These are phyloP conservation scores for Ormyrus nitidulus DNA, from an alignment of 2,888 invertebrate genomes.

Conservation along the genomic window DNA sequence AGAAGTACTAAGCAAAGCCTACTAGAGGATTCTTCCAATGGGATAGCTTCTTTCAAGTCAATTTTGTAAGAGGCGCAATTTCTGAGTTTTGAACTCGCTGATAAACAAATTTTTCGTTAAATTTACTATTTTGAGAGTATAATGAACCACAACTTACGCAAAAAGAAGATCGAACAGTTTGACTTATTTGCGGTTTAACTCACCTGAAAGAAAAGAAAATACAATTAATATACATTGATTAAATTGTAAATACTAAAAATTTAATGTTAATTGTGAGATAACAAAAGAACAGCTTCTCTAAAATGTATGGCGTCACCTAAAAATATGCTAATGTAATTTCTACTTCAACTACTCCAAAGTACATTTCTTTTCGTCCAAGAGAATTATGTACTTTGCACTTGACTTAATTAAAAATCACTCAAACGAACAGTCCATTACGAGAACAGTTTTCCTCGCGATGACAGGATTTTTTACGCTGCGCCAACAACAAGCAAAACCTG, in stretches of 20 bases:
- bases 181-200: constrained; percentile 10
- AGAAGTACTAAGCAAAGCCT: too few species aligned
- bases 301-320: too few species aligned
- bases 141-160: not conserved
- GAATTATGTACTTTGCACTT: not conserved
- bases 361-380: too few species aligned
- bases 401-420: constrained; percentile 21
- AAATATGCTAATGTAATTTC: too few species aligned
- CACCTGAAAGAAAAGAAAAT: constrained; percentile 33
- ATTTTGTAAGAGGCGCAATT: not conserved
- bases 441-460: constrained; percentile 1
- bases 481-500: constrained; percentile 13
- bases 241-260: not conserved
- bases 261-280: not conserved
- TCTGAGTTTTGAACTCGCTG: not conserved
- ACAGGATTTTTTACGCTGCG: constrained; percentile 20
- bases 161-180: not conserved
- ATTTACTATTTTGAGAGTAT: too few species aligned
- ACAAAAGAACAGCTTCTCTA: too few species aligned
- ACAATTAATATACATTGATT: not conserved
- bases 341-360: too few species aligned
- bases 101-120: too few species aligned
- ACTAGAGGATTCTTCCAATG: too few species aligned
- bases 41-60: too few species aligned
- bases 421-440: constrained; percentile 1